phyloP scores from a whole-genome alignment of 2,888 invertebrate genomes.

The Brenthis ino region DNA sequence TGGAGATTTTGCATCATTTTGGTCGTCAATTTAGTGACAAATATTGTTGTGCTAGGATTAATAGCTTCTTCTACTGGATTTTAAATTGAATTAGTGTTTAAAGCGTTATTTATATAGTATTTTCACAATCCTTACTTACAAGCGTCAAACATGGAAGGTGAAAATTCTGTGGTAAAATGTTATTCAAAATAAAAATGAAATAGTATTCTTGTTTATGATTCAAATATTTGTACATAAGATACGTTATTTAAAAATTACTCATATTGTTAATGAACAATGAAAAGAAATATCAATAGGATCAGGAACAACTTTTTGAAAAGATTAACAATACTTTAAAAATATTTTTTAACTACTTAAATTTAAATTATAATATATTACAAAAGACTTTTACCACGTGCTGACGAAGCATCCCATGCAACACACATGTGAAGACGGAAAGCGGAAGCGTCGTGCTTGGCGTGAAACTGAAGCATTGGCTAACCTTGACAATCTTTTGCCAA shows the following conservation, averaged over 20 bases:
- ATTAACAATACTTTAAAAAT: background rate
- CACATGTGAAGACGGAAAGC: constrained; percentile 57
- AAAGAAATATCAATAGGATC: background rate
- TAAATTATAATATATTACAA: constrained; percentile 5
- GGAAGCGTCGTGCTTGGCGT: constrained; percentile 49
- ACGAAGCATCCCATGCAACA: constrained; percentile 44
- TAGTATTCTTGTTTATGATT: background rate
- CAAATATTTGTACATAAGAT: background rate
- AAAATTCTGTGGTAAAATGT: constrained; percentile 28
- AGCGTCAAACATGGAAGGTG: constrained; percentile 31
- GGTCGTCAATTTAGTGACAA: background rate
- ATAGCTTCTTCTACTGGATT: background rate
- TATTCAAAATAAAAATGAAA: background rate
- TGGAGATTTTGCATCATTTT: constrained; percentile 21
- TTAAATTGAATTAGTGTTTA: background rate
- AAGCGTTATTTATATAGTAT: background rate
- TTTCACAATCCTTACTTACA: constrained; percentile 27
- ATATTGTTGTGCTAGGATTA: constrained; percentile 1
- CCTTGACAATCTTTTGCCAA: constrained; percentile 40
- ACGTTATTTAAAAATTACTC: background rate
- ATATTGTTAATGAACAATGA: background rate
- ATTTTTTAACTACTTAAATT: background rate
- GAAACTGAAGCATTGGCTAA: constrained; percentile 51
- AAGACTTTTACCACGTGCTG: constrained; percentile 49
- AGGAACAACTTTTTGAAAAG: background rate